Percentiles rank a stretch among this genome's conserved stretches.
phyloP scores from a whole-genome alignment of 2,888 invertebrate species.

The Cynaeus angustus region DNA sequence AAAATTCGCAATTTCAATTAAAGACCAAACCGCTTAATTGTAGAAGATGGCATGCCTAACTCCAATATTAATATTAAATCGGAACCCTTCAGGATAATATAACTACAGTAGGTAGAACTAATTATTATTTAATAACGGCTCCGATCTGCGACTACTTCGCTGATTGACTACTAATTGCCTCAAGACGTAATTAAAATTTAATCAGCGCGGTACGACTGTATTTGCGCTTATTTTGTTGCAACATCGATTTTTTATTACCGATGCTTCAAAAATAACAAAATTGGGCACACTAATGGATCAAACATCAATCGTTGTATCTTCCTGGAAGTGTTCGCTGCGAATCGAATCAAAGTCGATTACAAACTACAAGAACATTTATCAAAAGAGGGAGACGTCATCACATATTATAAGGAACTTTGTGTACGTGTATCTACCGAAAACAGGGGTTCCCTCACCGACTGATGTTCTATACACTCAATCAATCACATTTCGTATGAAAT shows the following conservation, averaged over 20 bases:
- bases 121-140: conserved; percentile 72
- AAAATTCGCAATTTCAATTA: conserved; percentile 30
- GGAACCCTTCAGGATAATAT: conserved; percentile 65
- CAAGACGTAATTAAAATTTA: conserved; percentile 69
- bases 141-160: conserved; percentile 64
- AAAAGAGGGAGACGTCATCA: conserved; percentile 64
- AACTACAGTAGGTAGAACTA: conserved; percentile 69
- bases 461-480: conserved; percentile 61
- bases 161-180: conserved; percentile 69
- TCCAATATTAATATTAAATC: conserved; percentile 68
- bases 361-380: conserved; percentile 67
- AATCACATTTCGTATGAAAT: conserved; percentile 67
- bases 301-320: conserved; percentile 47
- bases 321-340: conserved; percentile 62
- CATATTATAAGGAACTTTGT: conserved; percentile 58
- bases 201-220: conserved; percentile 70
- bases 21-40: conserved; percentile 41
- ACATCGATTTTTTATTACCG: conserved; percentile 57
- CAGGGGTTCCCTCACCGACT: conserved; percentile 49
- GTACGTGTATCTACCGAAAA: conserved; percentile 57
- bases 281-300: conserved; percentile 46
- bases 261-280: conserved; percentile 33
- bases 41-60: conserved; percentile 42
- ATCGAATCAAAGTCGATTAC: conserved; percentile 70
- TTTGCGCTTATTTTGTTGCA: conserved; percentile 65